Evolutionary conservation across 2,888 invertebrate genomes (phyloP).

Genomic region (Trypoxylon attenuatum): DNA sequence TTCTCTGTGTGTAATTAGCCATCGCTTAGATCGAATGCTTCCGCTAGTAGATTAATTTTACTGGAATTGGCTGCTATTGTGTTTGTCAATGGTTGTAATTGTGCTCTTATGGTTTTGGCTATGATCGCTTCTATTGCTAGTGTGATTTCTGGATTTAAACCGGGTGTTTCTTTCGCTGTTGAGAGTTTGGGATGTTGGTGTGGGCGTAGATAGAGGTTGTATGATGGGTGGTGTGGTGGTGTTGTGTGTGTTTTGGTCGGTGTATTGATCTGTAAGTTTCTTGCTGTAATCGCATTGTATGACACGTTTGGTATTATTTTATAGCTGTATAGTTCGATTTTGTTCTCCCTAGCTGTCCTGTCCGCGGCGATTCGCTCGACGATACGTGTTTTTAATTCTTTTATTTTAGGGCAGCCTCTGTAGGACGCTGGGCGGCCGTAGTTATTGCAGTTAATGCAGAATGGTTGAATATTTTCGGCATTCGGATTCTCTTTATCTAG

Average conservation of each 20-base stretch:
- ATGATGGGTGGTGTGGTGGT: not conserved
- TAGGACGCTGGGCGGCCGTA: not conserved
- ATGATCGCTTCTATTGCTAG: not conserved
- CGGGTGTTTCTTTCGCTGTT: not conserved
- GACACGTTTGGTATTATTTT: too few relatives aligned
- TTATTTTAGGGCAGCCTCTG: not conserved
- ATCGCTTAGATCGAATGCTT: not conserved
- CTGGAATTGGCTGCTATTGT: not conserved
- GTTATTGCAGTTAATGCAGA: not conserved
- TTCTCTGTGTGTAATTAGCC: not conserved
- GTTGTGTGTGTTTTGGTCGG: not conserved
- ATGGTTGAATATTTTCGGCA: not conserved
- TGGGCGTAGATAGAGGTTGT: not conserved
- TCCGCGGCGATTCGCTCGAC: not conserved
- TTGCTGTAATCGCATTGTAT: too few relatives aligned
- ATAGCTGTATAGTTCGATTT: too few relatives aligned
- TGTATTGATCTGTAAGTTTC: too few relatives aligned
- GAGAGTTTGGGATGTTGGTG: too few relatives aligned
- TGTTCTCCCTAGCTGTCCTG: not conserved
- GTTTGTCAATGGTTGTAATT: too few relatives aligned
- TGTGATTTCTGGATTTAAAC: not conserved
- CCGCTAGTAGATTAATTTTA: not conserved
- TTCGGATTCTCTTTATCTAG: not conserved
- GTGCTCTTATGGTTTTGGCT: too few relatives aligned
- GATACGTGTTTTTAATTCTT: not conserved